These are phyloP conservation scores for Chymomyza caudatula DNA, from an alignment of 2,888 invertebrate species.

Conservation along the genomic window DNA sequence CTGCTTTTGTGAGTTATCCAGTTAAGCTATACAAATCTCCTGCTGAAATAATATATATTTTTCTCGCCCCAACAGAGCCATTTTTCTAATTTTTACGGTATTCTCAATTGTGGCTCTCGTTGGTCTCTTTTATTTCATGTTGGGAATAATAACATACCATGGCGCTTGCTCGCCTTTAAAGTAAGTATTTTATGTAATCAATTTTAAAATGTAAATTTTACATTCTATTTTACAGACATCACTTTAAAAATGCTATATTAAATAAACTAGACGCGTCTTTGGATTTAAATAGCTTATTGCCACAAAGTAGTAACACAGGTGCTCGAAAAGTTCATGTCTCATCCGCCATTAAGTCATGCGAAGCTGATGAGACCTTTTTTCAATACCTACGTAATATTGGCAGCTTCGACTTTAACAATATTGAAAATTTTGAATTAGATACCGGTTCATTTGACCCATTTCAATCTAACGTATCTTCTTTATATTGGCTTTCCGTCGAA, in stretches of 20 bases:
- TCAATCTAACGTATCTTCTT: too few species aligned
- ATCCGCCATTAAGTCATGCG: conserved; percentile 26
- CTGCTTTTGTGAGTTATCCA: conserved; percentile 87
- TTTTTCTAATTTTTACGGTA: conserved; percentile 86
- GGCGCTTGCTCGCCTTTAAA: conserved; percentile 86
- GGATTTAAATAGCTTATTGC: conserved; percentile 14
- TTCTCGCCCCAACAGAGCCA: conserved; percentile 80
- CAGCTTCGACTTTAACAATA: background rate
- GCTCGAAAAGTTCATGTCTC: conserved; percentile 28
- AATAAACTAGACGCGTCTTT: conserved; percentile 26
- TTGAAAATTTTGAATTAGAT: too few species aligned
- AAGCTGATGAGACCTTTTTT: conserved; percentile 36
- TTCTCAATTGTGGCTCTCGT: conserved; percentile 84
- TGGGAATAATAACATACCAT: conserved; percentile 84
- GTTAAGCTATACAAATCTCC: background rate
- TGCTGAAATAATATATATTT: background rate
- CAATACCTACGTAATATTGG: conserved; percentile 13
- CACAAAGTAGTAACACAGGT: background rate
- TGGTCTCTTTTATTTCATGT: conserved; percentile 83
- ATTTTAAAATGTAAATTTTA: background rate
- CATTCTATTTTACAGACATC: conserved; percentile 11
- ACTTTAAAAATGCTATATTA: conserved; percentile 26
- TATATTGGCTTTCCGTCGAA: too few species aligned
- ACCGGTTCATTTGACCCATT: too few species aligned
- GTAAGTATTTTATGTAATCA: too few species aligned